Conservation (phyloP, 2,888 invertebrate genomes). For the Protodeltote pygarga region DNA sequence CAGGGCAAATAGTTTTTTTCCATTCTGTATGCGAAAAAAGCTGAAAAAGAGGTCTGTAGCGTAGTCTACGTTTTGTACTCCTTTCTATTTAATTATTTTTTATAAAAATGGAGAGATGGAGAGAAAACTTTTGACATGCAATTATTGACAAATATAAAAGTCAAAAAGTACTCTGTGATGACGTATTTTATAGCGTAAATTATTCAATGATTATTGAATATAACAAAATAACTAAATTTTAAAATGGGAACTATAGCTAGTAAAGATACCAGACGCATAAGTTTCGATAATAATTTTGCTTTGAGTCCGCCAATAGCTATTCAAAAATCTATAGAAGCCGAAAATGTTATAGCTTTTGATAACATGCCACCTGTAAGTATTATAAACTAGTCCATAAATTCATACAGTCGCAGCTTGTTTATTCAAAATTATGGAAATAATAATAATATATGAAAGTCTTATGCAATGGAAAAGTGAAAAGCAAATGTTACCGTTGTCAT, state of each 20-base stretch:
- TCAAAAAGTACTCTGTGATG: no score
- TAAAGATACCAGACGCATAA: slow-evolving; percentile 75
- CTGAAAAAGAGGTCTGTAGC: no score
- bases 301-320: slow-evolving; percentile 63
- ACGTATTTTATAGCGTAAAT: slow-evolving; percentile 5
- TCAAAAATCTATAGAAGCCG: slow-evolving; percentile 66
- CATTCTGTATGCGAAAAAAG: no score
- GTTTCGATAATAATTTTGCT: slow-evolving; percentile 76
- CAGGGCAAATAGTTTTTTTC: no score
- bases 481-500: no score
- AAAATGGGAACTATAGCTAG: slow-evolving; percentile 71
- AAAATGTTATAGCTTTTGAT: slow-evolving; percentile 59
- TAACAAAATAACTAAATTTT: slow-evolving; percentile 15
- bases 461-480: no score
- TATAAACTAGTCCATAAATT: not conserved
- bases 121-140: slow-evolving; percentile 8
- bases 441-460: no score
- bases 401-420: no score
- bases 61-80: no score
- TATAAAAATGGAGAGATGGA: no score
- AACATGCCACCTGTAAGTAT: slow-evolving; percentile 61
- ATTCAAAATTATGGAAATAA: no score
- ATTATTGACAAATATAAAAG: not conserved
- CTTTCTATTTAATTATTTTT: no score
- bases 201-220: slow-evolving; percentile 4